Base-by-base conservation (phyloP, 2,797 vertebrate genomes). In the Molossus alvarezi region DNA sequence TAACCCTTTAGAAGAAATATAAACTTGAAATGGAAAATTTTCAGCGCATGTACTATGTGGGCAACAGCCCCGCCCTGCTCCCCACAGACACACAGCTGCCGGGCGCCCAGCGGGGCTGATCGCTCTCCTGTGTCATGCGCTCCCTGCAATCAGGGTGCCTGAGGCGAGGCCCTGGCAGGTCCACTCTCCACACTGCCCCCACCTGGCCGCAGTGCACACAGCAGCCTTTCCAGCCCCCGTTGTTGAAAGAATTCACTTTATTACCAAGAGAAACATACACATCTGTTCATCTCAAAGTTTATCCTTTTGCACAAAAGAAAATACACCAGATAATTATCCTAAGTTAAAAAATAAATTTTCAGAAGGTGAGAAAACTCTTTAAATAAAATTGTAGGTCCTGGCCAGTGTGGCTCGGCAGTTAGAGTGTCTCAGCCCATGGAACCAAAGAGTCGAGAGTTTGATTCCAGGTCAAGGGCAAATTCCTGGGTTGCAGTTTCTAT, bases 211-310 rank as follows among this genome's bases (percentile, higher is more conserved):
- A 11, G 15, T 25, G 65, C 53, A 95, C n/a, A 41, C 12, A 95
- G 14, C 2, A 27, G 58, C 6, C n/a, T 88, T 80, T 65, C 17
- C 6, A 41, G n/a, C 55, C 3, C 33, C 1, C 23, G 15, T 25
- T 65, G 81, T 65, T 76, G 21, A 80, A 90, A 77, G 27, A 90
- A 84, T n/a, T 64, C 65, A 81, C 73, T 88, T 81, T 45, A 88
- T 64, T 88, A 18, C 13, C 17, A 23, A 95, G 37, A 84, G 23
- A 88, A 81, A 79, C 4, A 51, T 57, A 87, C 17, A 87, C 1
- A 1, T 27, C 69, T 84, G 58, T 71, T 77, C 37, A 72, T 20
- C 58, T 89, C 73, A 73, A 48, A 75, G n/a, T 82, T 33, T 53
- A 27, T 90, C n/a, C 37, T 84, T 88, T 27, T 53, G 37, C 73